phyloP scores from a whole-genome alignment of 2,797 vertebrate genomes.

The Channa striata region DNA sequence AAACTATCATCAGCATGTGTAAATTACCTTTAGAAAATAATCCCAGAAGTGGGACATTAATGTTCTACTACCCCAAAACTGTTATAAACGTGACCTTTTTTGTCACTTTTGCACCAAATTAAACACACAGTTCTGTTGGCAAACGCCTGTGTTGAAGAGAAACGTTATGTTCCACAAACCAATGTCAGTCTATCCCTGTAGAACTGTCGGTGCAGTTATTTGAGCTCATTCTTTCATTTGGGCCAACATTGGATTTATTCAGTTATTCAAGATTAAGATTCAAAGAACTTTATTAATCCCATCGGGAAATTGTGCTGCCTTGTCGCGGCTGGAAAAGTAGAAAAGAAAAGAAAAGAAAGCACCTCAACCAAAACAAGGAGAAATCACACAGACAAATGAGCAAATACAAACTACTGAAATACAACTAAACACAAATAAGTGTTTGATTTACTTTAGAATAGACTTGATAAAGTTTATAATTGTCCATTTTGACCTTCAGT shows the following conservation, averaged over 20 bases:
- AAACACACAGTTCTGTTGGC: slow-evolving; percentile 30
- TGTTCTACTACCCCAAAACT: background rate
- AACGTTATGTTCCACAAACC: slow-evolving; percentile 30
- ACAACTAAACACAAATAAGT: too few species aligned
- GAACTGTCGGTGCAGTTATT: background rate
- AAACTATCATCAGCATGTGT: background rate
- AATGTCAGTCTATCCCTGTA: background rate
- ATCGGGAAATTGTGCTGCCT: too few species aligned
- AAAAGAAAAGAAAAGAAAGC: too few species aligned
- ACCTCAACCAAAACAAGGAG: too few species aligned
- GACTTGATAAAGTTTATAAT: too few species aligned
- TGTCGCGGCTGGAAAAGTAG: too few species aligned
- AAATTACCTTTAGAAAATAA: background rate
- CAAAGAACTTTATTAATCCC: too few species aligned
- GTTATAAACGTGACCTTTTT: background rate
- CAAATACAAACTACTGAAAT: too few species aligned
- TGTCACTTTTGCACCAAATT: slow-evolving; percentile 25
- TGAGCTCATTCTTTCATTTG: background rate
- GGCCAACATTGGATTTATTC: slow-evolving; percentile 1
- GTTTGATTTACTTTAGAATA: too few species aligned
- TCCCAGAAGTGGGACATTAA: background rate
- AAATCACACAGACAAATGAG: too few species aligned
- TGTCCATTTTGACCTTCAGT: too few species aligned
- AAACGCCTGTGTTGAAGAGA: slow-evolving; percentile 16
- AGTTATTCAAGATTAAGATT: slow-evolving; percentile 4